Evolutionary conservation across 2,113 vertebrate species (phyloP).

Genomic region (Rhinoderma darwinii): DNA sequence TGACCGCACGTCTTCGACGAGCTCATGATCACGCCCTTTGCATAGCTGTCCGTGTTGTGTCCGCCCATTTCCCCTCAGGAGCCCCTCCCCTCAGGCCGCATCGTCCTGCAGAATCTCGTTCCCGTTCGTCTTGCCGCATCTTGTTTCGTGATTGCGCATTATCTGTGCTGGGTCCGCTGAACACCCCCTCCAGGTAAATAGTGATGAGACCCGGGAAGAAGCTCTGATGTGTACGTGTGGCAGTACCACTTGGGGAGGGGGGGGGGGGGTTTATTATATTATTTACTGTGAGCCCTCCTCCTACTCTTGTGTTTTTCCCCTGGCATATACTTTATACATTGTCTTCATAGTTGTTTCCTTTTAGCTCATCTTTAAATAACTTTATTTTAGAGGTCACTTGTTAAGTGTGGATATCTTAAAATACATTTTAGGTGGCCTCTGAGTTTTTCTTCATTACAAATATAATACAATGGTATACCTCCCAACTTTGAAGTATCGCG

Average conservation of each 20-base stretch:
- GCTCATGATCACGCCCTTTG: neutral
- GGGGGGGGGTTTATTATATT: neutral
- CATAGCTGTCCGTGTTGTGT: neutral
- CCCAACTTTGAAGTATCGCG: too few relatives aligned
- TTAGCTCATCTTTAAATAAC: neutral
- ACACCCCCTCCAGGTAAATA: constrained; percentile 6
- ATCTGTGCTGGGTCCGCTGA: neutral
- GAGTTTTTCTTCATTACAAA: too few relatives aligned
- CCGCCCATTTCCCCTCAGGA: neutral
- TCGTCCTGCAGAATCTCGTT: neutral
- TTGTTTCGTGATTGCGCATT: neutral
- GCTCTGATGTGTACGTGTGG: neutral
- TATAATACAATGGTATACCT: too few relatives aligned
- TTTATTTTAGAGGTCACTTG: neutral
- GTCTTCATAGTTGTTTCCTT: neutral
- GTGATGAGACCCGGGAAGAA: neutral
- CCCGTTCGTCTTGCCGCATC: neutral
- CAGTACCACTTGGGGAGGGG: neutral
- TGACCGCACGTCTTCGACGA: too few relatives aligned
- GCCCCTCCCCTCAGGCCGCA: neutral
- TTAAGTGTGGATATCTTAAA: too few relatives aligned
- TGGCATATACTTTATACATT: neutral
- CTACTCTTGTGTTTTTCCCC: neutral
- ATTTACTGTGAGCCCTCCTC: neutral
- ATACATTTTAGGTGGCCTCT: too few relatives aligned